Conservation (phyloP, 2,113 vertebrate genomes). For the Acrocephalus arundinaceus region DNA sequence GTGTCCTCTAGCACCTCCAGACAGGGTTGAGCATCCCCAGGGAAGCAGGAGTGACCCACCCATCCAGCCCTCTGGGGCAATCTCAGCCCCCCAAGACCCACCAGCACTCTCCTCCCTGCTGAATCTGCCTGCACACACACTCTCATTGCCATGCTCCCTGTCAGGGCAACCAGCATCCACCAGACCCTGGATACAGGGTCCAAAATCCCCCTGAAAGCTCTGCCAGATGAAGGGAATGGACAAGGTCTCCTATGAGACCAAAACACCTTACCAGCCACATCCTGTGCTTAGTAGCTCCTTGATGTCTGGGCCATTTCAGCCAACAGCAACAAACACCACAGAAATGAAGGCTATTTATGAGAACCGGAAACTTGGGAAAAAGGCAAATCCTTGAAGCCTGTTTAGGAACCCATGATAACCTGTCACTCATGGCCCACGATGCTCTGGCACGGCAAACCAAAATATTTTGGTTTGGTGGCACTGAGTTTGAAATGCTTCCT, state of each 20-base stretch:
- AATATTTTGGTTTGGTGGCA: neutral
- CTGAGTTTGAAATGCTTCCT: neutral
- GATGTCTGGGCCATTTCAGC: rapidly evolving
- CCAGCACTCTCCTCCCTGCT: neutral
- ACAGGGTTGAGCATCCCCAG: neutral
- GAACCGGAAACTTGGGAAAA: neutral
- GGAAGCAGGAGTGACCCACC: neutral
- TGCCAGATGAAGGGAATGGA: neutral
- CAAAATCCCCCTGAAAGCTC: neutral
- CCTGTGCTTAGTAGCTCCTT: neutral
- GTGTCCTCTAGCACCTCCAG: neutral
- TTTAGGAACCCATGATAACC: neutral
- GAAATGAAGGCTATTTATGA: neutral
- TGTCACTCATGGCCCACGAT: rapidly evolving
- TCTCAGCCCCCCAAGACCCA: neutral
- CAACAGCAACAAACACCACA: neutral
- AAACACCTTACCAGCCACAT: neutral
- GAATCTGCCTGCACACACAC: neutral
- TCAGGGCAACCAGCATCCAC: neutral
- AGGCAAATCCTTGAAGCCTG: neutral
- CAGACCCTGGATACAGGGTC: neutral
- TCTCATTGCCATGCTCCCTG: neutral
- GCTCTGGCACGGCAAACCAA: neutral
- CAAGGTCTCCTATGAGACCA: neutral
- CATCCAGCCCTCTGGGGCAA: neutral